Evolutionary conservation across 2,888 invertebrate genomes (phyloP), one percentile per base, ranked within the genome.

Genomic region (Harpalus rubripes): DNA sequence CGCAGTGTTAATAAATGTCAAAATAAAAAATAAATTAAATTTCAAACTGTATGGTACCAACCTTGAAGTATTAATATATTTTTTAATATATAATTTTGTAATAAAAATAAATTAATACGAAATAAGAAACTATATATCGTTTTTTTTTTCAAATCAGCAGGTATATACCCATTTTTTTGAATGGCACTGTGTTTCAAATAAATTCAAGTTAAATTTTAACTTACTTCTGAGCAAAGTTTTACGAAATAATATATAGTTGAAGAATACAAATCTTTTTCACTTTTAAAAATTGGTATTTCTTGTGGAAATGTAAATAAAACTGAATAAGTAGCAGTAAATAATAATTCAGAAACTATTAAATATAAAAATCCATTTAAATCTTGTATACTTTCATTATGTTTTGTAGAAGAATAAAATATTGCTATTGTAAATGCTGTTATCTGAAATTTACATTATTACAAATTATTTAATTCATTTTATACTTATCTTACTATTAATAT

Each of bases 351-450:
- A 86, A 95, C 93, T 39, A 95, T 92, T 86, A 95, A 92, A 89
- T 95, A 95, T 39, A 95, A 90, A 0, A 95, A 92, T 15, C 95
- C 95, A 87, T 95, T 94, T 59, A 95, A 93, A 90, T 95, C 95
- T 90, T 95, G 95, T 61, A 95, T 94, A 95, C 94, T 0, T 94
- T 91, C 0, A 95, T 92, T 65, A 95, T 92, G 8, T 94, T 87
- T 0, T 94, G 94, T 84, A 95, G 94, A 86, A 95, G 90, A 8
- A 88, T 87, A 85, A 86, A 76, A 81, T 74, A 44, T 6, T 32
- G n/a, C 63, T n/a, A 85, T 72, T 16, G 84, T 52, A 18, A 44
- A 76, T 32, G 72, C 26, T 52, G 80, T 84, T 16, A 61, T 44
- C 61, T 68, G 63, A 44, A 59, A 18, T 81, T 58, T 58, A 39